Conservation (phyloP, 2,888 invertebrate species). For the Tetragonisca angustula region DNA sequence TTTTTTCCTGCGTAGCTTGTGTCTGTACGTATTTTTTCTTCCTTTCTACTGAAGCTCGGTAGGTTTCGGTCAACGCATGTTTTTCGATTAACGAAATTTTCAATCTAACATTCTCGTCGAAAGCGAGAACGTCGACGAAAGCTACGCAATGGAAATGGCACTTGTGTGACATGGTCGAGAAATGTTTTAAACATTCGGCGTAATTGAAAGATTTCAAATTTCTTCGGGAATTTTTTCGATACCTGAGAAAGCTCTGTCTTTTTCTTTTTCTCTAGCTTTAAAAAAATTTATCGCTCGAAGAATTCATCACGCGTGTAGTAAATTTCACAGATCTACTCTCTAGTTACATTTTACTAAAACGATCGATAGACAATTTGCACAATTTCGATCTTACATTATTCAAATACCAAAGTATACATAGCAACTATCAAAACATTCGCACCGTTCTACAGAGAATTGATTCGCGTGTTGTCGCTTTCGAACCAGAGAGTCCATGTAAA, state of each 20-base stretch:
- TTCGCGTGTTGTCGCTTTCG: not conserved
- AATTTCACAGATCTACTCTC: not conserved
- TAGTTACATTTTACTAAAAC: not conserved
- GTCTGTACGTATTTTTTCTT: not conserved
- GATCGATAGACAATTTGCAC: not conserved
- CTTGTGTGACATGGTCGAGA: not conserved
- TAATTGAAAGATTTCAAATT: not conserved
- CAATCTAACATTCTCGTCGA: not conserved
- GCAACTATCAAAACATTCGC: not conserved
- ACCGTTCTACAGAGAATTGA: conserved; percentile 12
- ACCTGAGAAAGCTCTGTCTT: not conserved
- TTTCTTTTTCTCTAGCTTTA: not conserved
- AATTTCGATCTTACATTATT: not conserved
- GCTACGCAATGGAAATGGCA: not conserved
- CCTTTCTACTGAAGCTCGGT: not conserved
- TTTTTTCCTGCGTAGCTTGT: not conserved
- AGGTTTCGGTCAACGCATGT: no score
- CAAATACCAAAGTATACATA: no score
- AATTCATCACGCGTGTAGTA: no score
- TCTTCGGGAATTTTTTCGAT: not conserved
- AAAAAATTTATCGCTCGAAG: not conserved
- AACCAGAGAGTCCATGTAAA: not conserved
- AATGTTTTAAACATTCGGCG: not conserved
- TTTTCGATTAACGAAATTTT: not conserved
- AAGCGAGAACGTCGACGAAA: not conserved